phyloP scores from a whole-genome alignment of 2,888 invertebrate species.

The Leistus spinibarbis region DNA sequence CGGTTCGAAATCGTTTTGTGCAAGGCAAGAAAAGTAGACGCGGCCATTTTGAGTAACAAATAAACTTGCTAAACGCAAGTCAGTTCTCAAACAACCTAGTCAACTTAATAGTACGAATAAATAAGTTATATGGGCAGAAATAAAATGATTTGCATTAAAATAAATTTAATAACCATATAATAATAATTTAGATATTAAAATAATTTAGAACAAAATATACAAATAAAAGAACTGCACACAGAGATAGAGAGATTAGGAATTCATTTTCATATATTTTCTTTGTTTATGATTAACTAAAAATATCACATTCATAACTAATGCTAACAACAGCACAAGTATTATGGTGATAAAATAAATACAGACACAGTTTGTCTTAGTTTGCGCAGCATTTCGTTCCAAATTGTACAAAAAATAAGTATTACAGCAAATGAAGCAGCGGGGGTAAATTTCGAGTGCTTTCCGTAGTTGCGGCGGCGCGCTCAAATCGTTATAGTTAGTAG shows the following conservation, averaged over 20 bases:
- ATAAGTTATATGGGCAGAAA: constrained; percentile 9
- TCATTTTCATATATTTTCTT: no score
- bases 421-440: constrained; percentile 4
- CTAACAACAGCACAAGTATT: constrained; percentile 38
- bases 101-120: constrained; percentile 24
- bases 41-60: constrained; percentile 19
- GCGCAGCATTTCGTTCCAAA: constrained; percentile 29
- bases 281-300: constrained; percentile 32
- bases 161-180: constrained; percentile 23
- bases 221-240: constrained; percentile 31
- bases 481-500: background rate
- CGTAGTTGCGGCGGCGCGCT: background rate
- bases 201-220: constrained; percentile 32
- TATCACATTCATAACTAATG: constrained; percentile 38
- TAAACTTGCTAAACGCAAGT: constrained; percentile 29
- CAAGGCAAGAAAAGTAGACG: constrained; percentile 26
- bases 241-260: constrained; percentile 18
- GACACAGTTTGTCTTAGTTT: constrained; percentile 28
- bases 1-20: constrained; percentile 22
- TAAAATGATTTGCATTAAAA: constrained; percentile 2
- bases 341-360: constrained; percentile 37
- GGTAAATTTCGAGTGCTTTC: background rate
- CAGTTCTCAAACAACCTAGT: constrained; percentile 22
- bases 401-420: constrained; percentile 15
- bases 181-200: constrained; percentile 31